Evolutionary conservation across 2,888 invertebrate genomes (phyloP).

Genomic region (Helleia helle): DNA sequence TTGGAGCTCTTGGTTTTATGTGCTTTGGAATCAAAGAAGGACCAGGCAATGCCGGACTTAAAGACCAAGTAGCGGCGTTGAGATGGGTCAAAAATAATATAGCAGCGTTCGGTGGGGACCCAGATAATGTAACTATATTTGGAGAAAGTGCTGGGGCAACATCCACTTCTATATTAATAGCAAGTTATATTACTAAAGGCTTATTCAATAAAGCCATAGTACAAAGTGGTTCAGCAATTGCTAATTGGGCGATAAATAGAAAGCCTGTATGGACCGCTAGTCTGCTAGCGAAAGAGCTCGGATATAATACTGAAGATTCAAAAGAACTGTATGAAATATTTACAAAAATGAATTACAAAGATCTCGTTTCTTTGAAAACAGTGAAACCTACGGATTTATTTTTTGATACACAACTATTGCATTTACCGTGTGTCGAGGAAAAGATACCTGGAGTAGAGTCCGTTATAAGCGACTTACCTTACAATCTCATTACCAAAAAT

Average conservation of each 20-base stretch:
- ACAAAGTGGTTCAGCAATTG: constrained; percentile 51
- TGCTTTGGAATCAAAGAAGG: constrained; percentile 57
- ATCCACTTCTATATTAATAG: constrained; percentile 41
- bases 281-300: constrained; percentile 44
- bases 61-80: constrained; percentile 60
- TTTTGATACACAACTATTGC: constrained; percentile 48
- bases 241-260: constrained; percentile 54
- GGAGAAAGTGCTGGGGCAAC: constrained; percentile 60
- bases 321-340: constrained; percentile 48
- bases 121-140: constrained; percentile 56
- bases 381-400: constrained; percentile 43
- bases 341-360: constrained; percentile 32
- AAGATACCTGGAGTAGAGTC: constrained; percentile 41
- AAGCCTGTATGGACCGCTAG: constrained; percentile 48
- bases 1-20: constrained; percentile 52
- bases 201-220: constrained; percentile 51
- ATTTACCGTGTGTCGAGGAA: constrained; percentile 55
- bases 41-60: constrained; percentile 58
- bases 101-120: constrained; percentile 56
- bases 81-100: constrained; percentile 60
- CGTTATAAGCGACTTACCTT: constrained; percentile 47
- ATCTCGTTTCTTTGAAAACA: constrained; percentile 34
- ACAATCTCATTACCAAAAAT: constrained; percentile 39
- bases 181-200: constrained; percentile 42
- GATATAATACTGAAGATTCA: constrained; percentile 42